These are phyloP conservation scores for Centropyge bicolor DNA, from an alignment of 2,797 vertebrate genomes.

Conservation along the genomic window DNA sequence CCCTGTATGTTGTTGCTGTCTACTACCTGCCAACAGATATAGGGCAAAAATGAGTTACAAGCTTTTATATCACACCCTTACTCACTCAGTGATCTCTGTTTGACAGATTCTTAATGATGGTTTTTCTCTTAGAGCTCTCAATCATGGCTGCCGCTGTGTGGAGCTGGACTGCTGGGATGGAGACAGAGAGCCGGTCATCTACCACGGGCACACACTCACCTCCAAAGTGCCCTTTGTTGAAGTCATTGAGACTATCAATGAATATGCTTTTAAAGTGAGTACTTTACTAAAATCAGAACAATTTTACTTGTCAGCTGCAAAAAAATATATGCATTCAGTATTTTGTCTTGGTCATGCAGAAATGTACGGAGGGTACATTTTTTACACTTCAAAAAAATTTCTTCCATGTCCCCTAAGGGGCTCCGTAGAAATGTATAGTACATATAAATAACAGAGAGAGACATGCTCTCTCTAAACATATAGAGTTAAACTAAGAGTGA, in stretches of 20 bases:
- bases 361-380: no score
- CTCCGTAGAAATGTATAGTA: no score
- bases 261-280: slow-evolving; percentile 93
- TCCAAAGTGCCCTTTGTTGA: slow-evolving; percentile 95
- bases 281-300: background rate
- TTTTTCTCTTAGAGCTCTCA: slow-evolving; percentile 86
- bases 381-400: no score
- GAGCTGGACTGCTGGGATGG: slow-evolving; percentile 99
- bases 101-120: background rate
- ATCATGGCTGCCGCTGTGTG: slow-evolving; percentile 94
- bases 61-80: background rate
- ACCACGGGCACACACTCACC: slow-evolving; percentile 95
- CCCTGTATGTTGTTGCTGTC: background rate
- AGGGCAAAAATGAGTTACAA: background rate
- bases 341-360: background rate
- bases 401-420: no score
- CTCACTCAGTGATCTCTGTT: background rate
- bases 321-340: background rate
- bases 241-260: slow-evolving; percentile 90
- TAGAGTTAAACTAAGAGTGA: rapidly evolving
- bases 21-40: background rate
- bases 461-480: no score
- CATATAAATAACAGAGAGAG: no score
- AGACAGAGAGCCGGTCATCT: slow-evolving; percentile 91
- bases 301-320: background rate